These are phyloP conservation scores for Platysternon megacephalum DNA, from an alignment of 2,113 vertebrate genomes.

Conservation along the genomic window DNA sequence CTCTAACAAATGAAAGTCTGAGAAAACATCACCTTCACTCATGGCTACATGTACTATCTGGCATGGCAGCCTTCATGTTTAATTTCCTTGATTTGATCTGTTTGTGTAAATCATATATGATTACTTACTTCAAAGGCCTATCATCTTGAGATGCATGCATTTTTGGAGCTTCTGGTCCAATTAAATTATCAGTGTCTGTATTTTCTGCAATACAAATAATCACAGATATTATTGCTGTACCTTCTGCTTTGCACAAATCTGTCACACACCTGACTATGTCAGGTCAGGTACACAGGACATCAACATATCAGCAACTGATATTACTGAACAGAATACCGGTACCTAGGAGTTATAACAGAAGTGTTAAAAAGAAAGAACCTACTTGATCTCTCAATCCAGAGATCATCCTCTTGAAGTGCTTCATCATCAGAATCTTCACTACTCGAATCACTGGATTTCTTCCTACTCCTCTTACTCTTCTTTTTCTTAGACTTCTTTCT, in stretches of 20 bases:
- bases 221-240: neutral
- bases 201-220: constrained; percentile 62
- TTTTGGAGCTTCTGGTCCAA: constrained; percentile 96
- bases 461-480: constrained; percentile 89
- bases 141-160: constrained; percentile 92
- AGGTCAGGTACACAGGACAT: neutral
- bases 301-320: neutral
- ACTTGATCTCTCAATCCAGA: constrained; percentile 94
- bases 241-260: neutral
- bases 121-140: constrained; percentile 92
- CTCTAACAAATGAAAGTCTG: neutral
- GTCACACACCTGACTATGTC: neutral
- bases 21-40: neutral
- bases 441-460: constrained; percentile 89
- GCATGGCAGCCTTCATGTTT: neutral
- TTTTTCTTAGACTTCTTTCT: constrained; percentile 95
- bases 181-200: constrained; percentile 85
- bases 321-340: neutral
- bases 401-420: constrained; percentile 77
- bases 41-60: neutral
- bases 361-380: constrained; percentile 40
- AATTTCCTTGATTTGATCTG: neutral
- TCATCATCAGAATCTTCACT: constrained; percentile 91
- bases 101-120: neutral
- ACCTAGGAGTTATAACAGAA: neutral